A percentile compares a stretch with the other conserved stretches of the same genome.
These are phyloP conservation scores for Fistularia commersonii DNA, from an alignment of 2,797 vertebrate species.

Conservation along the genomic window DNA sequence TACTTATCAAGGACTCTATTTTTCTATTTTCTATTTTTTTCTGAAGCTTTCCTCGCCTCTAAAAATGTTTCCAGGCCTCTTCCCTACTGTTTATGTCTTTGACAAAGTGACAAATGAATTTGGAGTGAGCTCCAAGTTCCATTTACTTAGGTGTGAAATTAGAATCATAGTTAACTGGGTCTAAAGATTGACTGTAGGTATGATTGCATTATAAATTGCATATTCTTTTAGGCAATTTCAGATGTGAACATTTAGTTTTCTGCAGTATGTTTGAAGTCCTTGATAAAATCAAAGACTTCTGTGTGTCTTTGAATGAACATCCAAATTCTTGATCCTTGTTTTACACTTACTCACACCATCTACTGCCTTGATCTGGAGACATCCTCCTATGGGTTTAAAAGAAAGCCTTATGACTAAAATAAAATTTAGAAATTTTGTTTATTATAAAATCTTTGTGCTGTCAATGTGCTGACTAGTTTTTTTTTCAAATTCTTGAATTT, in stretches of 20 bases:
- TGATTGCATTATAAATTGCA: conserved; percentile 40
- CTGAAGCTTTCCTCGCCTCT: conserved; percentile 4
- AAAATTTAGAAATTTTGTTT: no score
- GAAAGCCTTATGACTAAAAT: no score
- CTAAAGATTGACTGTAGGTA: conserved; percentile 54
- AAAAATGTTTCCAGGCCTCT: conserved; percentile 27
- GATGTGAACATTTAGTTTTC: conserved; percentile 17
- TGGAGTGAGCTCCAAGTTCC: conserved; percentile 35
- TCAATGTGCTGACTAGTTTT: no score
- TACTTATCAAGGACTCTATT: neutral
- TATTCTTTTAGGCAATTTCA: conserved; percentile 24
- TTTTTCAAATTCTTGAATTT: no score
- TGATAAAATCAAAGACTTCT: conserved; percentile 15
- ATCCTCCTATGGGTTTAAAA: no score
- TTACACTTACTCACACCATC: no score
- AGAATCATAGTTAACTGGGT: conserved; percentile 52
- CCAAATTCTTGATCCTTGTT: neutral
- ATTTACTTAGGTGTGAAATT: conserved; percentile 41
- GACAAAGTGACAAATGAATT: conserved; percentile 42
- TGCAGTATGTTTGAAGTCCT: conserved; percentile 14
- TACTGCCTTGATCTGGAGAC: no score
- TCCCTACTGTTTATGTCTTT: conserved; percentile 27
- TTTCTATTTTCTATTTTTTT: conserved; percentile 3
- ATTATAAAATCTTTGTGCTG: no score
- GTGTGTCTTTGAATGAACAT: neutral